These are phyloP conservation scores for Magallana nippona DNA, from an alignment of 2,888 invertebrate genomes.

Conservation along the genomic window DNA sequence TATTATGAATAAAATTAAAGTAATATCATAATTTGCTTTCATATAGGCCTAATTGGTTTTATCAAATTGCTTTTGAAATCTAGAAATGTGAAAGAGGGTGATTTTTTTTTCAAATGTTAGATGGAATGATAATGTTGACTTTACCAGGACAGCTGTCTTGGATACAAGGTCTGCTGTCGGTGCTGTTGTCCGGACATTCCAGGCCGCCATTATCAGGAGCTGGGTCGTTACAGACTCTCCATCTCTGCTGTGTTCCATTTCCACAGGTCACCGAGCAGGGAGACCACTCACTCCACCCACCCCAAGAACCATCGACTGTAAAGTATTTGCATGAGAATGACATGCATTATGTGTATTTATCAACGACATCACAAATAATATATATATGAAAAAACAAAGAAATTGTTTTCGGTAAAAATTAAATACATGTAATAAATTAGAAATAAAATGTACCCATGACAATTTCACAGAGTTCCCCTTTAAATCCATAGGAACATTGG, in stretches of 20 bases:
- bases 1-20: too few relatives aligned
- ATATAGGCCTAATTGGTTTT: too few relatives aligned
- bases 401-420: too few relatives aligned
- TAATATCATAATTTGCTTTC: too few relatives aligned
- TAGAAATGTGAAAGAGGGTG: too few relatives aligned
- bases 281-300: slow-evolving; percentile 49
- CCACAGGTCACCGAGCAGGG: slow-evolving; percentile 50
- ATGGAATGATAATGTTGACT: too few relatives aligned
- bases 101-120: too few relatives aligned
- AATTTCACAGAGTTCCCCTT: slow-evolving; percentile 46
- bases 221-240: slow-evolving; percentile 46
- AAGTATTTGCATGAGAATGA: too few relatives aligned
- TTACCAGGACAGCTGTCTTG: slow-evolving; percentile 43
- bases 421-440: not conserved
- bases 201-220: slow-evolving; percentile 51
- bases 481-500: slow-evolving; percentile 40
- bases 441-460: not conserved
- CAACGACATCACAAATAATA: not conserved
- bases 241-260: slow-evolving; percentile 42
- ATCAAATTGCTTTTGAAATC: too few relatives aligned
- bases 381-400: not conserved
- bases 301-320: slow-evolving; percentile 49
- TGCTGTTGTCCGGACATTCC: slow-evolving; percentile 22
- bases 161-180: slow-evolving; percentile 38
- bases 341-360: too few relatives aligned